Evolutionary conservation across 2,888 invertebrate species (phyloP), one percentile per base, ranked within the genome.

Genomic region (Osmoderma eremita): DNA sequence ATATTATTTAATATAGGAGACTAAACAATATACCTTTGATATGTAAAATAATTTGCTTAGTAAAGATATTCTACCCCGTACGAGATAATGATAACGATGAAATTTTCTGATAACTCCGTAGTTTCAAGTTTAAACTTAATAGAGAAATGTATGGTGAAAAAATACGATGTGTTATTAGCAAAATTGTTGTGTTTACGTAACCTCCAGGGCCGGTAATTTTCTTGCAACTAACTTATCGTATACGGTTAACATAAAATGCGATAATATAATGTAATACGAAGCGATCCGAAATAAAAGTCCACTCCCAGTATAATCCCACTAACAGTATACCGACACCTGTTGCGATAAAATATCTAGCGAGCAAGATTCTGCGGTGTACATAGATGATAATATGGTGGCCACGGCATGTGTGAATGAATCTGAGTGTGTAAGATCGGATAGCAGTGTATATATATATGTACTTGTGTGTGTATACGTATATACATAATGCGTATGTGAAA

Each of bases 401-500:
- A 12, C 30, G 45, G 45, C 45, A 24, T 42, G 17, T 48, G 45
- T 61, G 58, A 61, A 45, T 45, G 30, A 48, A 61, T 61, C 58
- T 45, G 24, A 13, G 45, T n/a, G n/a, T n/a, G n/a, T 24, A 15
- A 45, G 58, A 61, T 13, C 20, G 41, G 13, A 30, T 30, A 41
- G 15, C 18, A 39, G 36, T 36, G 38, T 41, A n/a, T 63, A 36
- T 36, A 15, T 30, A 30, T 48, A 20, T 17, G 20, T 22, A 15
- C 39, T 15, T 42, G 10, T 39, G 17, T 36, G 42, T 53, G 22
- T 42, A 41, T 22, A 42, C 48, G 22, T 42, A 20, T 22, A 22
- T 54, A 56, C n/a, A n/a, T n/a, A n/a, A n/a, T 22, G 41, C 51
- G 42, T 64, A 64, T 42, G 63, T 63, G 53, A 63, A 53, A 42